Conservation (phyloP, 2,797 vertebrate genomes). For the Sebastolobus altivelis region DNA sequence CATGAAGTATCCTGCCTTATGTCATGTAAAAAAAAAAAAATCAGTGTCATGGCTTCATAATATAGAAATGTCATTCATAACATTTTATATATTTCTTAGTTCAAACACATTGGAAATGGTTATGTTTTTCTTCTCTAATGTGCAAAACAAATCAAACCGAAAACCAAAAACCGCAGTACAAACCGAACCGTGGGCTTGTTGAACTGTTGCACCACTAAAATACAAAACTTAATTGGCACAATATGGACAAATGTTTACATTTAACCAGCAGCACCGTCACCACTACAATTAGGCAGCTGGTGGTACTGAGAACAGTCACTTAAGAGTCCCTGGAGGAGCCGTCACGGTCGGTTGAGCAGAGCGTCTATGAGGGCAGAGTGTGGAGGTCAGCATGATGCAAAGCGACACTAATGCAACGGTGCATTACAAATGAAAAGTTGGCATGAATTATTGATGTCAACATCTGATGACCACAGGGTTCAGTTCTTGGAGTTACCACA, state of each 20-base stretch:
- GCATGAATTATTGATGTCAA: constrained; percentile 75
- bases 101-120: no score
- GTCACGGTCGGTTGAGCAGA: constrained; percentile 60
- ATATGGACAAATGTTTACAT: constrained; percentile 35
- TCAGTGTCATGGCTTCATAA: not conserved
- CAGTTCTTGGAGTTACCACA: constrained; percentile 2
- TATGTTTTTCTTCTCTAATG: no score
- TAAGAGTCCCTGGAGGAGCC: constrained; percentile 66
- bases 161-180: no score
- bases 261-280: constrained; percentile 24
- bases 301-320: constrained; percentile 57
- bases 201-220: not conserved
- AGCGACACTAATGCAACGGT: constrained; percentile 61
- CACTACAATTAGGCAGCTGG: constrained; percentile 67
- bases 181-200: not conserved
- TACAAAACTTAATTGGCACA: constrained; percentile 23
- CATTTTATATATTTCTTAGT: no score
- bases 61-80: no score
- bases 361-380: constrained; percentile 55
- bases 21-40: not conserved
- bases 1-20: not conserved
- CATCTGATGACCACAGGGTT: constrained; percentile 54
- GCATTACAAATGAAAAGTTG: constrained; percentile 71
- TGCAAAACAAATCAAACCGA: no score
- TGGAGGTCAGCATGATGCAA: constrained; percentile 67